Base-by-base conservation (phyloP, 2,888 invertebrate species). In the Nipponacmea schrenckii region DNA sequence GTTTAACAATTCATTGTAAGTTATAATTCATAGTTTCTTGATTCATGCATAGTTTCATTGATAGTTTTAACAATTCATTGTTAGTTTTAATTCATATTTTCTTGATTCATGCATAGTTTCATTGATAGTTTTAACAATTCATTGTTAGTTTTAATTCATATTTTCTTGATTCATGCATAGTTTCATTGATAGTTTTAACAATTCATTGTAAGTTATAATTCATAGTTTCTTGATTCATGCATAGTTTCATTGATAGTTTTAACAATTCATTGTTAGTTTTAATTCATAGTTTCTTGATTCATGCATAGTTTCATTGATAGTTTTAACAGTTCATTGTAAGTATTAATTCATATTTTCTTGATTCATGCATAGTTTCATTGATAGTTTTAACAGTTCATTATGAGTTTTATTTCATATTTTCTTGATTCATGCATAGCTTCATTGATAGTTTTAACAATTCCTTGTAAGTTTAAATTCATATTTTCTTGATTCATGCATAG, bases 181-280 rank as follows among this genome's bases (percentile, higher is more conserved):
- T 31, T 31, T 31, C 31, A 31, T 31, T 31, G 5, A 31, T 31
- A 31, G 31, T 31, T 31, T 31, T 31, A 31, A 31, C 31, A 31
- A 31, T 31, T 31, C 4, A 14, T 27, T 24, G 1, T 64, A 15
- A 31, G 65, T 31, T 31, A 3, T 31, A 3, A 31, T 31, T 31
- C 3, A 48, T 65, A 8, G 73, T 82, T 17, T 82, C 79, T n/a
- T n/a, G n/a, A n/a, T n/a, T n/a, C n/a, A n/a, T n/a, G n/a, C n/a
- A n/a, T n/a, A n/a, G n/a, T 10, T 24, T 70, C 24, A 74, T 80
- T 12, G 78, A 79, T 31, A 78, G 75, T 50, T 84, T 81, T 66
- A 74, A 76, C 46, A 20, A 62, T 3, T 74, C 73, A n/a, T 45
- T 74, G 73, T 74, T 45, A 74, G 73, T 68, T 15, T 10, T 68